Evolutionary conservation across 2,888 invertebrate species (phyloP).

Genomic region (Physocephala rufipes): DNA sequence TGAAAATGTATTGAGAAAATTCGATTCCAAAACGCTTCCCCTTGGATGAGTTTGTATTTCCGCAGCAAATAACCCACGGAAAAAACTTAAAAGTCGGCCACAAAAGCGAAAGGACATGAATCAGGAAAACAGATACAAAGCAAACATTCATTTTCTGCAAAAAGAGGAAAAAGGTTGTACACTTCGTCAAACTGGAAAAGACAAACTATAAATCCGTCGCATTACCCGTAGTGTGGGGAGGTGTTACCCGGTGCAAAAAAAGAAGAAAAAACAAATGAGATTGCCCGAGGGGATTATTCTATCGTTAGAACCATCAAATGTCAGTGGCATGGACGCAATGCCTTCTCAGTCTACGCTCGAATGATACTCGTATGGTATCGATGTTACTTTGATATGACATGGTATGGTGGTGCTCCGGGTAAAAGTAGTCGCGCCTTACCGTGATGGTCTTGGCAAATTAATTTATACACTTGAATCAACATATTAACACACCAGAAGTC

Average conservation of each 20-base stretch:
- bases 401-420: no score
- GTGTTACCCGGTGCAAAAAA: no score
- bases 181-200: no score
- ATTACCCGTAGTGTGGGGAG: no score
- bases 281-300: no score
- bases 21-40: not conserved
- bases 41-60: slow-evolving; percentile 15
- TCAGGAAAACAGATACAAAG: not conserved
- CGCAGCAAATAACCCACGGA: not conserved
- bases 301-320: no score
- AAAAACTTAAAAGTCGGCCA: slow-evolving; percentile 9
- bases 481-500: slow-evolving; percentile 26
- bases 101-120: not conserved
- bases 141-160: not conserved
- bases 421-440: no score
- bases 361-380: not conserved
- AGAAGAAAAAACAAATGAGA: no score
- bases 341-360: not conserved
- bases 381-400: not conserved
- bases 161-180: no score
- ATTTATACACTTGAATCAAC: slow-evolving; percentile 35
- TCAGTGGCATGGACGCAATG: not conserved
- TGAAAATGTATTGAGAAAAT: not conserved
- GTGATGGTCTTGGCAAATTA: slow-evolving; percentile 28
- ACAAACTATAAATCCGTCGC: no score